Percentiles rank a stretch among this genome's conserved stretches.
Evolutionary conservation across 2,888 invertebrate species (phyloP).

Genomic region (Himalopsyche anomala): DNA sequence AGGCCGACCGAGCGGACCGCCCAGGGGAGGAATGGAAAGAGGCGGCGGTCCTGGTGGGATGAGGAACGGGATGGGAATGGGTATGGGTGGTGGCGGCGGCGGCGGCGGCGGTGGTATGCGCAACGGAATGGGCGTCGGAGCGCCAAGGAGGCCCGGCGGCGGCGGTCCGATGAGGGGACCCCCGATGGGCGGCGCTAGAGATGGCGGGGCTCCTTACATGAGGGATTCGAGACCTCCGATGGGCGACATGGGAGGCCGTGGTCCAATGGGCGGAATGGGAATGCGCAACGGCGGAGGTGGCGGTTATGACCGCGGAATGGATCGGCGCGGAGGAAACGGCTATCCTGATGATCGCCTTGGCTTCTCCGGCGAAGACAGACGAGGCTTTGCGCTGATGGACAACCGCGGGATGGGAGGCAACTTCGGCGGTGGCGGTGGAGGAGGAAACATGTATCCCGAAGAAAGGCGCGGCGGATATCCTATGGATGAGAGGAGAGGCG

Average conservation of each 20-base stretch:
- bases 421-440: conserved; percentile 64
- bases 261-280: conserved; percentile 76
- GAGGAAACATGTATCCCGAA: conserved; percentile 66
- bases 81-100: conserved; percentile 66
- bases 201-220: conserved; percentile 73
- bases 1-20: conserved; percentile 70
- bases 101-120: conserved; percentile 54
- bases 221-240: conserved; percentile 69
- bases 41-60: conserved; percentile 67
- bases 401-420: conserved; percentile 75
- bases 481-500: conserved; percentile 70
- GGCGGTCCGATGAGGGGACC: conserved; percentile 71
- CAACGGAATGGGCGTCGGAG: conserved; percentile 70
- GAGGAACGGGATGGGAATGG: conserved; percentile 67
- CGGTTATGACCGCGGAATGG: conserved; percentile 71
- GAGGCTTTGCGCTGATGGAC: conserved; percentile 74
- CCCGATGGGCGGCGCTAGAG: conserved; percentile 69
- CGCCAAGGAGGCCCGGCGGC: conserved; percentile 67
- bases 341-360: conserved; percentile 71
- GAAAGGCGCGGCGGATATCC: conserved; percentile 69
- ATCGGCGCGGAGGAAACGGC: conserved; percentile 68
- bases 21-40: conserved; percentile 73
- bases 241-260: conserved; percentile 68
- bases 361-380: conserved; percentile 65
- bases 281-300: conserved; percentile 69